Evolutionary conservation across 2,888 invertebrate species (phyloP), one percentile per base, ranked within the genome.

Genomic region (Drosophila siamana): DNA sequence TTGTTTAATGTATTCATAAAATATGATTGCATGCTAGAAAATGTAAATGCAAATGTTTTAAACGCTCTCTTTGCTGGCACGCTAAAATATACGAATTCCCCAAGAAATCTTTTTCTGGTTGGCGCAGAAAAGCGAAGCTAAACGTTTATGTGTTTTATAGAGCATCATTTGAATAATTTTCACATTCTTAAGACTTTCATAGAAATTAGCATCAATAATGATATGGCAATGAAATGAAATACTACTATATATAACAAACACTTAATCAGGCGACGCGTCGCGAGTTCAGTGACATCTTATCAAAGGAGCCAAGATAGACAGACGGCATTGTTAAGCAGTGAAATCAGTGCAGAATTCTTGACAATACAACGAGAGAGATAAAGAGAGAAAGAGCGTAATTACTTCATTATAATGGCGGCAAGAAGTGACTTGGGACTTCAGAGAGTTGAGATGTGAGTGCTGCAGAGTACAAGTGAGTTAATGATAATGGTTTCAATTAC

Each of bases 401-500:
- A 83, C 83, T 86, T 86, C 84, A 83, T 83, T 86, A 86, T 81
- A 84, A 77, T 78, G 81, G 70, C 73, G 83, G 83, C 78, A 80
- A 78, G 50, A 69, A 80, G 44, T 66, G 65, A 66, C 22, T 78
- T 52, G 2, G n/a, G 15, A 15, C 13, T 2, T 9, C 5, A 28
- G 55, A 30, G 22, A 22, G n/a, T n/a, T n/a, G n/a, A 13, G 46
- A 44, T 56, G 51, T 57, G 57, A 69, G 69, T 64, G 63, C 48
- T n/a, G 24, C 50, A 44, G 36, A 33, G 65, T 74, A 52, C 74
- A 81, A 75, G 41, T 65, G 61, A 84, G 81, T 64, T 83, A 86
- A 86, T 83, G 83, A 83, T 83, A 84, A 83, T 83, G 78, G 83
- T 84, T 84, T 86, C 86, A 86, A 86, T 83, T 83, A 83, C 85